Conservation (phyloP, 2,113 vertebrate genomes). For the Nyctibius bracteatus region DNA sequence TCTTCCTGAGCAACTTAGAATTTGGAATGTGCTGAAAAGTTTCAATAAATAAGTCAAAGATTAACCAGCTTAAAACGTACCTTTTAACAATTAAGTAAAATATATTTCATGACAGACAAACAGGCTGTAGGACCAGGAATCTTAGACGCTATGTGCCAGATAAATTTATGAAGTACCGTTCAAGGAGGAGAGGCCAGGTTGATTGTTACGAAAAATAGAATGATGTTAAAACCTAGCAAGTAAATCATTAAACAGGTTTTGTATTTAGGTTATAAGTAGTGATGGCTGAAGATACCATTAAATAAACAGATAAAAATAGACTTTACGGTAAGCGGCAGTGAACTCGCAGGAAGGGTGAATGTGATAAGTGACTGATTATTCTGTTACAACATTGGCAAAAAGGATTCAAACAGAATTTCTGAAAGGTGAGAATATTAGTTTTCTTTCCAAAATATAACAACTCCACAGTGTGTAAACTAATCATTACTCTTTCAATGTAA, state of each 20-base stretch:
- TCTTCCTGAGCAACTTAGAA: slow-evolving; percentile 90
- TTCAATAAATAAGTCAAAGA: slow-evolving; percentile 82
- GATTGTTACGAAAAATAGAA: slow-evolving; percentile 48
- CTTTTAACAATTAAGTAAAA: slow-evolving; percentile 76
- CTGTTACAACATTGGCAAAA: slow-evolving; percentile 11
- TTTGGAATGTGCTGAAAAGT: slow-evolving; percentile 88
- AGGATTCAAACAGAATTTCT: slow-evolving; percentile 5
- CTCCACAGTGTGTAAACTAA: slow-evolving; percentile 68
- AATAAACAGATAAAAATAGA: slow-evolving; percentile 38
- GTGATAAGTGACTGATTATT: slow-evolving; percentile 8
- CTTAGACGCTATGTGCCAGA: slow-evolving; percentile 57
- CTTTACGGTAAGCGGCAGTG: neutral
- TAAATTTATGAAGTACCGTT: slow-evolving; percentile 63
- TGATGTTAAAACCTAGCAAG: slow-evolving; percentile 26
- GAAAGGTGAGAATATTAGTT: slow-evolving; percentile 18
- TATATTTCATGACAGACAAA: slow-evolving; percentile 70
- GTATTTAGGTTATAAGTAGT: slow-evolving; percentile 25
- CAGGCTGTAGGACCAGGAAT: slow-evolving; percentile 44
- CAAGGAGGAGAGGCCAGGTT: slow-evolving; percentile 42
- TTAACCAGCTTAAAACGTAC: slow-evolving; percentile 76
- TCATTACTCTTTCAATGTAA: slow-evolving; percentile 52
- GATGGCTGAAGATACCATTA: slow-evolving; percentile 30
- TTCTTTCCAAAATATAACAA: slow-evolving; percentile 56
- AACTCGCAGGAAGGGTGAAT: slow-evolving; percentile 11
- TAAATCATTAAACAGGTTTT: slow-evolving; percentile 35